A percentile compares a stretch with the other conserved stretches of the same genome.
Evolutionary conservation across 2,888 invertebrate genomes (phyloP).

Genomic region (Troides helena): DNA sequence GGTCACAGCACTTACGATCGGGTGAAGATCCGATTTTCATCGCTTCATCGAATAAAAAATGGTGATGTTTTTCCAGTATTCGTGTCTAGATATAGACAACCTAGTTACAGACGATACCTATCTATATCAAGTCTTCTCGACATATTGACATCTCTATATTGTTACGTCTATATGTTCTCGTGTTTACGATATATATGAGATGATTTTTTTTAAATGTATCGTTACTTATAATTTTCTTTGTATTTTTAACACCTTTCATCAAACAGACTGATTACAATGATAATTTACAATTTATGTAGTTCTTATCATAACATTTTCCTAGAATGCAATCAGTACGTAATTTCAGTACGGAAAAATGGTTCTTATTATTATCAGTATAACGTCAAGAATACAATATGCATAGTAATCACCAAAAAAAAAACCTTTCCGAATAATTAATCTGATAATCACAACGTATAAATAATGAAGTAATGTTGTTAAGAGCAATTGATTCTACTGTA

Average conservation of each 20-base stretch:
- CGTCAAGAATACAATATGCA: not conserved
- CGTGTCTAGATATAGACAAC: too few species aligned
- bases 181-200: too few species aligned
- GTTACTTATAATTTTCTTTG: not conserved
- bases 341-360: not conserved
- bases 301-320: not conserved
- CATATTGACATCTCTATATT: too few species aligned
- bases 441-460: slow-evolving; percentile 16
- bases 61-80: too few species aligned
- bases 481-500: not conserved
- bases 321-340: not conserved
- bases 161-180: too few species aligned
- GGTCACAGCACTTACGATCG: too few species aligned
- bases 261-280: not conserved
- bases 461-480: not conserved
- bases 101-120: too few species aligned
- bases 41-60: too few species aligned
- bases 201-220: not conserved
- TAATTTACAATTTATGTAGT: not conserved
- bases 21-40: too few species aligned
- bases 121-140: too few species aligned
- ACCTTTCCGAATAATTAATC: not conserved
- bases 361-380: not conserved
- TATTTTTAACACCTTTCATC: not conserved
- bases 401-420: slow-evolving; percentile 1